Conservation (phyloP, 1,140 invertebrate genomes). For the Adoxophyes honmai region DNA sequence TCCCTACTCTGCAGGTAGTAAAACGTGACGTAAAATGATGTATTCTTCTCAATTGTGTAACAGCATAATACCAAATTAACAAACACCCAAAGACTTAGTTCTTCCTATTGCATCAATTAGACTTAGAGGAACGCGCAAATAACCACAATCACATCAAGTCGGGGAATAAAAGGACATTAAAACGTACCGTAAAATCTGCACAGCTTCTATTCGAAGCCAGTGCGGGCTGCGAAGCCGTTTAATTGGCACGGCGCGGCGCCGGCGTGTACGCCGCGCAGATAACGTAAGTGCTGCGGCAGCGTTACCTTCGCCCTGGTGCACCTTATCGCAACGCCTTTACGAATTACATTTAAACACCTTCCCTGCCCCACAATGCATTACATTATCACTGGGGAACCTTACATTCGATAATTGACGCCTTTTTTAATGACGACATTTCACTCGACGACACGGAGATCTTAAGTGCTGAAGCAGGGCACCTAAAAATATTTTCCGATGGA, state of each 20-base stretch:
- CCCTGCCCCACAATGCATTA: not conserved
- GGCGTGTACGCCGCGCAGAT: constrained; percentile 32
- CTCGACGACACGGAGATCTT: not conserved
- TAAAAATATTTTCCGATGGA: not conserved
- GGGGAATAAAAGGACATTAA: not conserved
- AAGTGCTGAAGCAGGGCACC: not conserved
- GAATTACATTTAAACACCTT: constrained; percentile 3
- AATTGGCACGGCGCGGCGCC: constrained; percentile 41
- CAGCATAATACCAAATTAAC: no score
- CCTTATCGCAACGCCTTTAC: constrained; percentile 3
- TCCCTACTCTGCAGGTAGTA: no score
- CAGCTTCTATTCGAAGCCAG: constrained; percentile 18
- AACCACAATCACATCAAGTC: not conserved
- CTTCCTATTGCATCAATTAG: no score
- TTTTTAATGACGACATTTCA: not conserved
- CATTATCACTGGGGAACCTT: not conserved
- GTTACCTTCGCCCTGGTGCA: not conserved
- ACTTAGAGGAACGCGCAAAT: no score
- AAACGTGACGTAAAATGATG: no score
- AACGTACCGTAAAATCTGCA: not conserved
- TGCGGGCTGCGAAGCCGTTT: constrained; percentile 26
- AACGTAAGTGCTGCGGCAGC: constrained; percentile 20
- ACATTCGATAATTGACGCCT: not conserved
- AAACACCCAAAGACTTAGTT: no score
- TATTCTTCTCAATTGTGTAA: no score